Evolutionary conservation across 2,888 invertebrate species (phyloP).

Genomic region (Drosophila eohydei): DNA sequence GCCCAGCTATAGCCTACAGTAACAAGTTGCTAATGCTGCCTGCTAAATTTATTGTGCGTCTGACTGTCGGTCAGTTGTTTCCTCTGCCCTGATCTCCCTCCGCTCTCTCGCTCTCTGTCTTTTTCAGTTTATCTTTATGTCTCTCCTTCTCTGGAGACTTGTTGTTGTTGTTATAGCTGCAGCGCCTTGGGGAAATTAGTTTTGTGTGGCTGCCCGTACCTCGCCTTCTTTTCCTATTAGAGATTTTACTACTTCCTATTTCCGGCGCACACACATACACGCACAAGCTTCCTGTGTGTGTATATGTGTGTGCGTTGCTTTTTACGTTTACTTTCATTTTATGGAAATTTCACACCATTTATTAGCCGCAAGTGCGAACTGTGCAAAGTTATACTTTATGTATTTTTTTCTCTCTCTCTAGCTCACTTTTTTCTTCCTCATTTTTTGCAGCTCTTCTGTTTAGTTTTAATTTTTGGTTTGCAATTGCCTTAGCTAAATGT

Average conservation of each 20-base stretch:
- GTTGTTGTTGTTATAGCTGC: slow-evolving; percentile 55
- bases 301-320: slow-evolving; percentile 32
- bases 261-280: slow-evolving; percentile 40
- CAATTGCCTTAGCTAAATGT: slow-evolving; percentile 35
- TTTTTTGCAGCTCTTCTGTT: slow-evolving; percentile 29
- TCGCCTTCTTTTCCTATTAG: slow-evolving; percentile 78
- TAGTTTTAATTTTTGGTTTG: slow-evolving; percentile 46
- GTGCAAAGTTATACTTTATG: slow-evolving; percentile 54
- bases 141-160: slow-evolving; percentile 20
- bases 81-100: not conserved
- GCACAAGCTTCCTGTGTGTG: slow-evolving; percentile 21
- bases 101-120: not conserved
- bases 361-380: slow-evolving; percentile 74
- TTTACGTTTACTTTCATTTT: slow-evolving; percentile 77
- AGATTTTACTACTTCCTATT: slow-evolving; percentile 80
- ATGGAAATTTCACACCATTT: slow-evolving; percentile 80
- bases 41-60: slow-evolving; percentile 61
- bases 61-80: slow-evolving; percentile 46
- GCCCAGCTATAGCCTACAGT: slow-evolving; percentile 8
- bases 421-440: not conserved
- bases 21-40: slow-evolving; percentile 65
- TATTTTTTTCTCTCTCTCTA: not conserved
- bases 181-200: slow-evolving; percentile 81
- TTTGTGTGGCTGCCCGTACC: slow-evolving; percentile 66
- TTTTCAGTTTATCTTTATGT: slow-evolving; percentile 8